A percentile compares a stretch with the other conserved stretches of the same genome.
Evolutionary conservation across 2,113 vertebrate genomes (phyloP).

Genomic region (Panthera uncia): DNA sequence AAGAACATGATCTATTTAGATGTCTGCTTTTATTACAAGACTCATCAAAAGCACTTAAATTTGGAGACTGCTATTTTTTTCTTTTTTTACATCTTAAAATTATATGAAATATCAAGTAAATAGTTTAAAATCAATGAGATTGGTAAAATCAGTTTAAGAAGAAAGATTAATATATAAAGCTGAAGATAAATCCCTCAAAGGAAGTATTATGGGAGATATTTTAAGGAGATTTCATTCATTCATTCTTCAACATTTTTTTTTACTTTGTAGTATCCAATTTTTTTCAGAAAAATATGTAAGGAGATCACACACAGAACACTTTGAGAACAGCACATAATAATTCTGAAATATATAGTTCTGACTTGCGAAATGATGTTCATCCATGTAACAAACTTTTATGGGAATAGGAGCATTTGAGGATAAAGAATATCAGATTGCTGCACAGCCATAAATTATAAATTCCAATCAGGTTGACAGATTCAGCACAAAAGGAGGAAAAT

Average conservation of each 20-base stretch:
- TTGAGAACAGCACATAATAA: not conserved
- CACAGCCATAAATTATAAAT: slow-evolving; percentile 60
- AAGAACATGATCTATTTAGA: not conserved
- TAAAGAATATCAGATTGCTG: slow-evolving; percentile 26
- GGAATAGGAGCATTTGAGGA: slow-evolving; percentile 46
- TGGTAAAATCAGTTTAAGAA: not conserved
- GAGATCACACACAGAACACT: not conserved
- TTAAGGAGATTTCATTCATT: not conserved
- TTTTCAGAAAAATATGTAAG: not conserved
- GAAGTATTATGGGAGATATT: not conserved
- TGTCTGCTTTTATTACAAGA: not conserved
- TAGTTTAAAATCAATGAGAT: not conserved
- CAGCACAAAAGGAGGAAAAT: slow-evolving; percentile 44
- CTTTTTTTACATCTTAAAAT: not conserved
- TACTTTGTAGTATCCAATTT: not conserved
- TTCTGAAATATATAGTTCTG: not conserved
- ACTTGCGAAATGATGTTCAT: not conserved
- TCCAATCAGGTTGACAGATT: slow-evolving; percentile 49
- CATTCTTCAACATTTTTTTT: not conserved
- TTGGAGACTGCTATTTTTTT: not conserved
- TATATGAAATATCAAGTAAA: not conserved
- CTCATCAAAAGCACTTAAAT: not conserved
- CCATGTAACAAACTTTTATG: not conserved
- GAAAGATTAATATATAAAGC: not conserved
- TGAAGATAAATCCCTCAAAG: not conserved